phyloP scores from a whole-genome alignment of 2,888 invertebrate species.

The Agrotis puta region DNA sequence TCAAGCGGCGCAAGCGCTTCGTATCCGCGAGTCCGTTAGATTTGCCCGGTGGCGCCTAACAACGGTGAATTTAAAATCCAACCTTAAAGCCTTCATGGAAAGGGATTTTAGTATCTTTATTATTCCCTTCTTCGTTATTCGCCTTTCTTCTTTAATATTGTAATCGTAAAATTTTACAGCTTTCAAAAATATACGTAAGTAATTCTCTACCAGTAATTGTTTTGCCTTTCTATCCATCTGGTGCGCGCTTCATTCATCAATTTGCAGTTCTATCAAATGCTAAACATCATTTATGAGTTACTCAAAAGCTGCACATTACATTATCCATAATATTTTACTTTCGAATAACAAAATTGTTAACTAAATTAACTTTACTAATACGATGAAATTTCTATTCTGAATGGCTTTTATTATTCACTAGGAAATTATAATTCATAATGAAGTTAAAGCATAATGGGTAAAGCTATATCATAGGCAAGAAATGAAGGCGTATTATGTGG shows the following conservation, averaged over 20 bases:
- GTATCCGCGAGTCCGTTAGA: conserved; percentile 68
- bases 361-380: conserved; percentile 36
- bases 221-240: conserved; percentile 43
- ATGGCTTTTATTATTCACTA: conserved; percentile 44
- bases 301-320: conserved; percentile 13
- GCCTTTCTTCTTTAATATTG: not conserved
- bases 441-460: conserved; percentile 42
- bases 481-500: conserved; percentile 48
- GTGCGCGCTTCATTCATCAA: conserved; percentile 22
- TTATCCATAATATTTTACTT: conserved; percentile 36
- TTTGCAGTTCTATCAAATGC: conserved; percentile 30
- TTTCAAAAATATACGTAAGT: conserved; percentile 18
- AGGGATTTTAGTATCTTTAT: conserved; percentile 26
- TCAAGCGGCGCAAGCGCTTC: conserved; percentile 55
- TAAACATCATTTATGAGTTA: conserved; percentile 31
- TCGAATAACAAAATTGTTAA: conserved; percentile 39
- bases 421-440: conserved; percentile 42
- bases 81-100: conserved; percentile 41
- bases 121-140: conserved; percentile 6
- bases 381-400: conserved; percentile 47
- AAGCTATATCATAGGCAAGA: conserved; percentile 40
- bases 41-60: conserved; percentile 64
- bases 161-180: not conserved
- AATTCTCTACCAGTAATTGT: conserved; percentile 26
- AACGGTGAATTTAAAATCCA: conserved; percentile 57